Evolutionary conservation across 2,797 vertebrate genomes (phyloP).

Genomic region (Gymnocypris eckloni): DNA sequence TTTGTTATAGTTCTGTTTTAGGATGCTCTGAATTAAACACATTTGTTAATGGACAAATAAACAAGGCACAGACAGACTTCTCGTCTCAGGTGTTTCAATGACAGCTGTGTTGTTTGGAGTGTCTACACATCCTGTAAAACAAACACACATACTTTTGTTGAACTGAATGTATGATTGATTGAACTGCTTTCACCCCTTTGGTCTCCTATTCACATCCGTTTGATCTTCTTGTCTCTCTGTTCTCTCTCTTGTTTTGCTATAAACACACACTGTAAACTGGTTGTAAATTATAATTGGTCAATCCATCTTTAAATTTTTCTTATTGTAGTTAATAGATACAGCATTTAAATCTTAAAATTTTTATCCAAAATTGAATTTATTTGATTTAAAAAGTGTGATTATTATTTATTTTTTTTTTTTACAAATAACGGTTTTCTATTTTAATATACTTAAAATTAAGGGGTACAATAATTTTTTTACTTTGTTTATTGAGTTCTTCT

Average conservation of each 20-base stretch:
- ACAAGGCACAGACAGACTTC: slow-evolving; percentile 7
- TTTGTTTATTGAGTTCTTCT: no score
- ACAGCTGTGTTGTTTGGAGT: neutral
- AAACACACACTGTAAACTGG: no score
- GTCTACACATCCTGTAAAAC: neutral
- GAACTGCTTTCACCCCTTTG: neutral
- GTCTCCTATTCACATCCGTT: neutral
- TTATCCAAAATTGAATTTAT: no score
- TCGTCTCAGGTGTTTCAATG: neutral
- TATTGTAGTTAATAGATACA: no score
- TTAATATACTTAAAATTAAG: no score
- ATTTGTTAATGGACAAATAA: slow-evolving; percentile 12
- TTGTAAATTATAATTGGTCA: no score
- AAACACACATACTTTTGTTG: slow-evolving; percentile 6
- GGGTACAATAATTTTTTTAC: no score
- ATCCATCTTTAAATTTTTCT: no score
- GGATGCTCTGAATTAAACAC: slow-evolving; percentile 12
- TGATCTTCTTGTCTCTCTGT: slow-evolving; percentile 7
- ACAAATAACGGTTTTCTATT: no score
- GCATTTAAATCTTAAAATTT: no score
- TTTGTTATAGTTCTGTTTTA: neutral
- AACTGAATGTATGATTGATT: neutral
- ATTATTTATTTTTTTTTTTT: no score
- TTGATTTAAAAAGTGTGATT: no score
- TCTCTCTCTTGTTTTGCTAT: neutral